Percentiles rank a stretch among this genome's conserved stretches.
Conservation (phyloP, 1,140 invertebrate species). For the Scaptomyza montana region DNA sequence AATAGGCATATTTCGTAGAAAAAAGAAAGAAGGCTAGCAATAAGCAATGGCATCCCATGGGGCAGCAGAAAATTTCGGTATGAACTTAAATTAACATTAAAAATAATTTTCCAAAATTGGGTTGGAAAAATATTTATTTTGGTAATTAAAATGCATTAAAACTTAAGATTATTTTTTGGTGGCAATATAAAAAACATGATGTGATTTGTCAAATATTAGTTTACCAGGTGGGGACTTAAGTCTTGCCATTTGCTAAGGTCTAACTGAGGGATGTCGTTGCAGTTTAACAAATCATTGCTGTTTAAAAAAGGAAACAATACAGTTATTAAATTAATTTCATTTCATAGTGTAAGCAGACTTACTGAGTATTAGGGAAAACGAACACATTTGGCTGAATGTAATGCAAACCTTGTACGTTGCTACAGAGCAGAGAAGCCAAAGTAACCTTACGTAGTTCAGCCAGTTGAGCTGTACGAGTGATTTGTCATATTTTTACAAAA, state of each 20-base stretch:
- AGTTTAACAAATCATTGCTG: conserved; percentile 85
- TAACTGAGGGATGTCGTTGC: conserved; percentile 86
- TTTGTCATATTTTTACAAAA: neutral
- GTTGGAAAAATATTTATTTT: no score
- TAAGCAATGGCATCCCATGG: no score
- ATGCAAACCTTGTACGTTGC: conserved; percentile 90
- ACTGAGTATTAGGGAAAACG: conserved; percentile 82
- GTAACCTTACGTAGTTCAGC: conserved; percentile 92
- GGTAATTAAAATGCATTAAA: no score
- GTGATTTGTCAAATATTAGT: conserved; percentile 8
- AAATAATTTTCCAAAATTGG: no score
- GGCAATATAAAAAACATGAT: no score
- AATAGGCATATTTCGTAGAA: no score
- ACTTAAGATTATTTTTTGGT: no score
- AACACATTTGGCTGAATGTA: conserved; percentile 90
- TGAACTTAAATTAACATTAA: no score
- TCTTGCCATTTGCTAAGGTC: conserved; percentile 88
- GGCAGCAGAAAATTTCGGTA: neutral
- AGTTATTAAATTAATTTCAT: neutral
- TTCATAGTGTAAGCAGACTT: conserved; percentile 4
- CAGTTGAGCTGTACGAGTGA: conserved; percentile 88
- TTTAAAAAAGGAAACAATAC: neutral
- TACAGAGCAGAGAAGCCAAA: conserved; percentile 93
- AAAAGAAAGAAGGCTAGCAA: no score
- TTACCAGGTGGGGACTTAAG: conserved; percentile 41